Evolutionary conservation across 2,797 vertebrate genomes (phyloP).

Genomic region (Borostomias antarcticus): DNA sequence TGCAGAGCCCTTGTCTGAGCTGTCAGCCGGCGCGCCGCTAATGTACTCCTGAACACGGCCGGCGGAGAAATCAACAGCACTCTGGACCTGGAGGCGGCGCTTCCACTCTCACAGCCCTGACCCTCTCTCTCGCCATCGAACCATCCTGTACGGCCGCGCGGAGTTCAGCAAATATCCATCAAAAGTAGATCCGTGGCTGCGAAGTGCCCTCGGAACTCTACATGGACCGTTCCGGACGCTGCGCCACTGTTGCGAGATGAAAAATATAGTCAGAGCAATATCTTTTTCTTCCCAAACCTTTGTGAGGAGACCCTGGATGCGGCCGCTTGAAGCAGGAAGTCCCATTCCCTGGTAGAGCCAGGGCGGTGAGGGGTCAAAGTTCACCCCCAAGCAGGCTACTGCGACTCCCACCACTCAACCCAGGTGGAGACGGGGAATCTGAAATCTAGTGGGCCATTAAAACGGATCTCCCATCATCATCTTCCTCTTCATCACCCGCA

Average conservation of each 20-base stretch:
- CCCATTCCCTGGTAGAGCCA: constrained; percentile 5
- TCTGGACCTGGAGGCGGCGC: background rate
- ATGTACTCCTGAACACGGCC: background rate
- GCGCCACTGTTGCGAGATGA: no score
- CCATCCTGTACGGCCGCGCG: no score
- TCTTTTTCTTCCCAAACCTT: no score
- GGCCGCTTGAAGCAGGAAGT: constrained; percentile 19
- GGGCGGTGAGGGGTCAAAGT: constrained; percentile 16
- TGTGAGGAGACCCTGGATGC: no score
- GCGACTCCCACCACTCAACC: constrained; percentile 52
- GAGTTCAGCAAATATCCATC: no score
- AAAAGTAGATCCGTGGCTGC: no score
- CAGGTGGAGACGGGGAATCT: constrained; percentile 51
- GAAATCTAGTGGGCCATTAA: constrained; percentile 65
- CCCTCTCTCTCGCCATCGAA: background rate
- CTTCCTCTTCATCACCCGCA: constrained; percentile 46
- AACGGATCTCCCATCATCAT: constrained; percentile 47
- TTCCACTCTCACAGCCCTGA: no score
- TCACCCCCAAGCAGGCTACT: constrained; percentile 28
- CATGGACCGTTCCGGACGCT: no score
- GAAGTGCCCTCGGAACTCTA: no score
- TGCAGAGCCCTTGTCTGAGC: constrained; percentile 9
- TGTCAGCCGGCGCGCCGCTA: constrained; percentile 16
- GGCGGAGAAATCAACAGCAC: background rate
- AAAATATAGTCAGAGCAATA: no score